Percentiles rank a stretch among this genome's conserved stretches.
These are phyloP conservation scores for Bergia sp. DNA, from an alignment of 92 coral and sea anemone genomes.

Conservation along the genomic window DNA sequence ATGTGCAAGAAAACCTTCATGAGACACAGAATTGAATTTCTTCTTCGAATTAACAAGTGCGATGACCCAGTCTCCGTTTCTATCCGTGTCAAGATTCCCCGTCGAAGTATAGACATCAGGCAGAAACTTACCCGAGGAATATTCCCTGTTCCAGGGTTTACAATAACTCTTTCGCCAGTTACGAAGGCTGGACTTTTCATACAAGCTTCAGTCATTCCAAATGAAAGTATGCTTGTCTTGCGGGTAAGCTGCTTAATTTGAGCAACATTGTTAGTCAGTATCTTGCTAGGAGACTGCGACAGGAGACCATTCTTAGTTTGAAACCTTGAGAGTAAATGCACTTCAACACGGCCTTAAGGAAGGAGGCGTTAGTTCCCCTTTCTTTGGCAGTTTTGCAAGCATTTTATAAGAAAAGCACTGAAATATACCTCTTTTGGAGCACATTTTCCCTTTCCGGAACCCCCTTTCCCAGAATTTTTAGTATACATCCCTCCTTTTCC, in stretches of 20 bases:
- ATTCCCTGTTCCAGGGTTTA: background rate
- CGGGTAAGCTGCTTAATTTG: background rate
- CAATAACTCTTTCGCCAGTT: background rate
- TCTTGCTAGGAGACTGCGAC: no score
- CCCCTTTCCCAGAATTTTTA: no score
- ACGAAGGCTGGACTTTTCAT: background rate
- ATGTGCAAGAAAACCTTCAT: background rate
- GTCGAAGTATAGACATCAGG: background rate
- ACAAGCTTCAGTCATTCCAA: background rate
- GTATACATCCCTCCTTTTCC: no score
- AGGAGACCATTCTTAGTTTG: no score
- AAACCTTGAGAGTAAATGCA: no score
- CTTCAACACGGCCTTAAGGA: no score
- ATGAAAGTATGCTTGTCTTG: background rate
- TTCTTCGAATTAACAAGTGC: background rate
- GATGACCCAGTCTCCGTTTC: background rate
- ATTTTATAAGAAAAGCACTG: no score
- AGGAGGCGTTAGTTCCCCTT: no score
- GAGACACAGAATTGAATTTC: background rate
- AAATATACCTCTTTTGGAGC: no score
- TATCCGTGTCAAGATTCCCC: background rate
- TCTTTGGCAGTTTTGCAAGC: no score
- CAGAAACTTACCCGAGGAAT: background rate
- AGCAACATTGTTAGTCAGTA: no score
- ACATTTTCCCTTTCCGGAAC: no score